Percentiles rank a stretch among this genome's conserved stretches.
Conservation (phyloP, 2,113 vertebrate genomes). For the Ceratotherium simum region DNA sequence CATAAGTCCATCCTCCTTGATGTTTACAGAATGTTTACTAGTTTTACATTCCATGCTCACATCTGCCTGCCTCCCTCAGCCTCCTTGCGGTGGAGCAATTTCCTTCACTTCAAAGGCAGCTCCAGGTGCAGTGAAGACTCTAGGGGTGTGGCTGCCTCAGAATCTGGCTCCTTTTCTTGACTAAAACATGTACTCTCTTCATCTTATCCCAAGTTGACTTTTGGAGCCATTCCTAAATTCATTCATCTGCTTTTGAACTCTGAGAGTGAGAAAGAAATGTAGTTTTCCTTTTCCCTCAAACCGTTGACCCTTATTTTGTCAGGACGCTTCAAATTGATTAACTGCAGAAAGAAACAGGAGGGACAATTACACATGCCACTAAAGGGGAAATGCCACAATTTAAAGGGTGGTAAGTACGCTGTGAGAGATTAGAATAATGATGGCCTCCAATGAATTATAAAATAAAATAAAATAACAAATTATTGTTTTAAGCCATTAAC, state of each 20-base stretch:
- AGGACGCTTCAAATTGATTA: background rate
- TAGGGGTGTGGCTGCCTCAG: background rate
- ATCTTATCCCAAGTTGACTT: conserved; percentile 46
- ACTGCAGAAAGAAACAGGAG: background rate
- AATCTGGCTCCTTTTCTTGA: conserved; percentile 42
- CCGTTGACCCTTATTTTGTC: background rate
- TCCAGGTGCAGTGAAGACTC: conserved; percentile 66
- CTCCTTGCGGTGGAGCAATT: conserved; percentile 26
- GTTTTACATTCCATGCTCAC: background rate
- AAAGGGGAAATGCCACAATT: background rate
- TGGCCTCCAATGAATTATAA: background rate
- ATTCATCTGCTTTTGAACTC: conserved; percentile 46
- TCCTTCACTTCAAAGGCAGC: conserved; percentile 72
- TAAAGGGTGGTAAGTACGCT: background rate
- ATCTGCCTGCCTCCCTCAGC: conserved; percentile 51
- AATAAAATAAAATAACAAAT: background rate
- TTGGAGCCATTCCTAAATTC: conserved; percentile 19
- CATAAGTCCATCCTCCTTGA: background rate
- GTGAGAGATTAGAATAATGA: background rate
- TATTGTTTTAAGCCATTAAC: background rate
- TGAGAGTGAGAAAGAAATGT: background rate
- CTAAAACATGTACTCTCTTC: conserved; percentile 26
- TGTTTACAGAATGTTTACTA: background rate
- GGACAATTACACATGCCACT: background rate
- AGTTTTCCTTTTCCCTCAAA: conserved; percentile 1